Percentiles rank a stretch among this genome's conserved stretches.
Conservation (phyloP, 2,888 invertebrate genomes). For the Pherbina coryleti region DNA sequence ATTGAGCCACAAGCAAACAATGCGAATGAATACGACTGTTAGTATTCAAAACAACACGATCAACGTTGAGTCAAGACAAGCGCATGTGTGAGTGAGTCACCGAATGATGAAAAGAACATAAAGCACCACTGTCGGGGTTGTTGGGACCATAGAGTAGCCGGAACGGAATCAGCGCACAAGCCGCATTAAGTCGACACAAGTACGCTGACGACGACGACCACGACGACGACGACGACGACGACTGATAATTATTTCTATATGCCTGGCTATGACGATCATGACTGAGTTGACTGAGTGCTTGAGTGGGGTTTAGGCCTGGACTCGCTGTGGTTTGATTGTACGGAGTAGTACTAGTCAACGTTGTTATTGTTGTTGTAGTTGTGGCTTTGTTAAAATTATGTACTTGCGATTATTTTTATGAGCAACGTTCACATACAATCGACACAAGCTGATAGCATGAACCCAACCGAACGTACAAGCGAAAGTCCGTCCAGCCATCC, state of each 20-base stretch:
- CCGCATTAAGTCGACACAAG: not conserved
- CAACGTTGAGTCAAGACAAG: not conserved
- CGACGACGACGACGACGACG: not conserved
- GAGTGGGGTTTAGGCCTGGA: conserved; percentile 19
- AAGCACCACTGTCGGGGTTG: not conserved
- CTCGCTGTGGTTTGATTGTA: not conserved
- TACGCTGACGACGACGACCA: not conserved
- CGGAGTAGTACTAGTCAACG: not conserved
- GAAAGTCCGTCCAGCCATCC: not conserved
- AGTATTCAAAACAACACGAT: not conserved
- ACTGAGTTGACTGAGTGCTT: not conserved
- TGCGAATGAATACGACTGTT: not conserved
- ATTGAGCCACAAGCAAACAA: not conserved
- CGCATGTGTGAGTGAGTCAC: conserved; percentile 15
- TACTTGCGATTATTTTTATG: conserved; percentile 16
- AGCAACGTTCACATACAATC: not conserved
- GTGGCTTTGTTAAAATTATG: not conserved
- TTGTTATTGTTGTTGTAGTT: not conserved
- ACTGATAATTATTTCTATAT: not conserved
- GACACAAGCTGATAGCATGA: not conserved
- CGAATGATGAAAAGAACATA: not conserved
- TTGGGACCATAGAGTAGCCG: not conserved
- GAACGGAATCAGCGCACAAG: not conserved
- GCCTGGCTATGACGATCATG: not conserved
- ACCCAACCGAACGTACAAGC: not conserved